Percentiles rank a stretch among this genome's conserved stretches.
These are phyloP conservation scores for Caenorhabditis drosophilae DNA, from an alignment of 2,888 invertebrate genomes.

Conservation along the genomic window DNA sequence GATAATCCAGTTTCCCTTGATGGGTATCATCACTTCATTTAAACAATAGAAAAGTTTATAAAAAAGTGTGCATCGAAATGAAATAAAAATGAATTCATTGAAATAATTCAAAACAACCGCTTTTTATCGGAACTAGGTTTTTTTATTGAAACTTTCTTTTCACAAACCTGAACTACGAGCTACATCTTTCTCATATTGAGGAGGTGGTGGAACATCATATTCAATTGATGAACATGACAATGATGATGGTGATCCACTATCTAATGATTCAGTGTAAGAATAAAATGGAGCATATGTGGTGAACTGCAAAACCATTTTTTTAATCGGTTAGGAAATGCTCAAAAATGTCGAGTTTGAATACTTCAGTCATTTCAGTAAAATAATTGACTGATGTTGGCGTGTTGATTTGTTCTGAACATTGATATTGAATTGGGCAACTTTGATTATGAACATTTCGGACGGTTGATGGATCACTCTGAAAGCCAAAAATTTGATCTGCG, in stretches of 20 bases:
- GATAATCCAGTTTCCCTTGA: no score
- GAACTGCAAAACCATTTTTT: conserved; percentile 12
- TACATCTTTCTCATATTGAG: conserved; percentile 40
- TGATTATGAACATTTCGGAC: neutral
- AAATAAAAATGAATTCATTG: no score
- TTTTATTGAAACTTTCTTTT: no score
- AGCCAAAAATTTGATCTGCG: neutral
- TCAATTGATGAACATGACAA: conserved; percentile 45
- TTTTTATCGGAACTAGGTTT: no score
- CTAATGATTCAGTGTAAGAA: conserved; percentile 33
- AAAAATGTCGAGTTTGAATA: conserved; percentile 5
- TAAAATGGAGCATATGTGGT: conserved; percentile 20
- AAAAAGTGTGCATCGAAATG: no score
- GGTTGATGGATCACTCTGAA: conserved; percentile 30
- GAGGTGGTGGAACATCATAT: conserved; percentile 38
- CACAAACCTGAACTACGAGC: conserved; percentile 51
- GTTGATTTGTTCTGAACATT: neutral
- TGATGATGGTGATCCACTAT: conserved; percentile 47
- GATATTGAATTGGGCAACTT: conserved; percentile 12
- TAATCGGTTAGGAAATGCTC: neutral
- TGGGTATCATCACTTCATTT: no score
- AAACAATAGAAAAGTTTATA: no score
- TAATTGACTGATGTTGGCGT: conserved; percentile 3
- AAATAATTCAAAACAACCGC: no score
- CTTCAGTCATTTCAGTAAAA: neutral